phyloP scores from a whole-genome alignment of 2,888 invertebrate genomes.

The Linnaemya vulpina region DNA sequence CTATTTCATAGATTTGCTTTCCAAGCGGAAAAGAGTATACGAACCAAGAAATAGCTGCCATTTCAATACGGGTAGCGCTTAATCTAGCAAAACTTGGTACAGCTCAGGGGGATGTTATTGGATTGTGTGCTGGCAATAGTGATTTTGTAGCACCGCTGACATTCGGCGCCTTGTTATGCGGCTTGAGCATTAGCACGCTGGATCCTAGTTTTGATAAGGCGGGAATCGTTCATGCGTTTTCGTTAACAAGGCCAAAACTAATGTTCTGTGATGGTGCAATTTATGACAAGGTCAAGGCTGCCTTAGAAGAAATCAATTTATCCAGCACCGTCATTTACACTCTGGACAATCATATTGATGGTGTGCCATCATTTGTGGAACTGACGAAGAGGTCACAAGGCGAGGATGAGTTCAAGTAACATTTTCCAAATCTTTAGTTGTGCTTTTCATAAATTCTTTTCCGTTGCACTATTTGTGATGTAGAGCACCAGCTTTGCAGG shows the following conservation, averaged over 20 bases:
- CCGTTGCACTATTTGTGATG: slow-evolving; percentile 1
- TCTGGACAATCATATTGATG: slow-evolving; percentile 72
- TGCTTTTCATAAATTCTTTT: not conserved
- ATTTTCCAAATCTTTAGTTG: not conserved
- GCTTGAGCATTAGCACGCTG: slow-evolving; percentile 70
- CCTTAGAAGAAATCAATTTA: slow-evolving; percentile 69
- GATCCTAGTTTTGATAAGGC: slow-evolving; percentile 72
- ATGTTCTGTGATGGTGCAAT: slow-evolving; percentile 75
- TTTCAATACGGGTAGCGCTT: slow-evolving; percentile 61
- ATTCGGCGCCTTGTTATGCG: slow-evolving; percentile 70
- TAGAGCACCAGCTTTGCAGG: slow-evolving; percentile 52
- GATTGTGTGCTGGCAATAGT: slow-evolving; percentile 72
- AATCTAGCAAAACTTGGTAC: slow-evolving; percentile 58
- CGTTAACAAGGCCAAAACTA: slow-evolving; percentile 74
- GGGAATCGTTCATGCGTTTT: slow-evolving; percentile 74
- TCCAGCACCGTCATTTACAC: slow-evolving; percentile 70
- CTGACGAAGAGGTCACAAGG: slow-evolving; percentile 31
- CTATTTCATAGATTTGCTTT: slow-evolving; percentile 59
- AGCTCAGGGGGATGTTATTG: slow-evolving; percentile 70
- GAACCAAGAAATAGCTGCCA: slow-evolving; percentile 53
- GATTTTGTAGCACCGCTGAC: slow-evolving; percentile 73
- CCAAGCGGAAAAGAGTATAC: slow-evolving; percentile 60
- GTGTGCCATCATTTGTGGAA: slow-evolving; percentile 55
- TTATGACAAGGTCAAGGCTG: slow-evolving; percentile 67
- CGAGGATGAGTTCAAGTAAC: slow-evolving; percentile 50